phyloP scores from a whole-genome alignment of 2,888 invertebrate genomes.

The Cheilosia vernalis region DNA sequence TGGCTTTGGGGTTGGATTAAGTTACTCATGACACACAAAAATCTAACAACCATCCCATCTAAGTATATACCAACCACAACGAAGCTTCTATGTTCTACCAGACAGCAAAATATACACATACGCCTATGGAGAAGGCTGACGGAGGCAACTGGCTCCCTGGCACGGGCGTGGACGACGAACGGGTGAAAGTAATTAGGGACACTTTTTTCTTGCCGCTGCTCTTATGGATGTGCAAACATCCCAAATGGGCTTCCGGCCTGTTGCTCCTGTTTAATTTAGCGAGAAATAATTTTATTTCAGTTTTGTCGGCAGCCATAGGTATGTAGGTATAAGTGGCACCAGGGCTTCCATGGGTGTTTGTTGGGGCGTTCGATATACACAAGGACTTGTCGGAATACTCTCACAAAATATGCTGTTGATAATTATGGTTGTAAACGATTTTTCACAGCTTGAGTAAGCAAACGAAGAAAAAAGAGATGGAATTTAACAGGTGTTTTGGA shows the following conservation, averaged over 20 bases:
- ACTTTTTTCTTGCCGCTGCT: conserved; percentile 12
- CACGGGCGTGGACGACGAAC: neutral
- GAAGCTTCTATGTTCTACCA: neutral
- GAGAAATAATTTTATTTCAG: conserved; percentile 54
- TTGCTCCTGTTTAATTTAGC: conserved; percentile 57
- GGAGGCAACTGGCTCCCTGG: neutral
- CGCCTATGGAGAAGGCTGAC: conserved; percentile 14
- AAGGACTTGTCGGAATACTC: neutral
- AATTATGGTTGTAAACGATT: conserved; percentile 38
- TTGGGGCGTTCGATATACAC: neutral
- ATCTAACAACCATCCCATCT: neutral
- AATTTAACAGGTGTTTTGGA: conserved; percentile 40
- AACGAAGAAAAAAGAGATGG: neutral
- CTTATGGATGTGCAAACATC: conserved; percentile 30
- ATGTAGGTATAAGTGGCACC: conserved; percentile 7
- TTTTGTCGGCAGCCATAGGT: conserved; percentile 11
- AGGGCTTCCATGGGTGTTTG: conserved; percentile 1
- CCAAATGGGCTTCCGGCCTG: conserved; percentile 53
- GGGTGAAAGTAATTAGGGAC: conserved; percentile 55
- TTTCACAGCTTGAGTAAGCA: neutral
- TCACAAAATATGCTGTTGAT: conserved; percentile 14
- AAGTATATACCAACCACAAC: neutral
- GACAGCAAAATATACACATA: neutral
- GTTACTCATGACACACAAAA: conserved; percentile 51
- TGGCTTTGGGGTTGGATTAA: conserved; percentile 53